A percentile compares a stretch with the other conserved stretches of the same genome.
Evolutionary conservation across 2,888 invertebrate species (phyloP).

Genomic region (Harpalus rufipes): DNA sequence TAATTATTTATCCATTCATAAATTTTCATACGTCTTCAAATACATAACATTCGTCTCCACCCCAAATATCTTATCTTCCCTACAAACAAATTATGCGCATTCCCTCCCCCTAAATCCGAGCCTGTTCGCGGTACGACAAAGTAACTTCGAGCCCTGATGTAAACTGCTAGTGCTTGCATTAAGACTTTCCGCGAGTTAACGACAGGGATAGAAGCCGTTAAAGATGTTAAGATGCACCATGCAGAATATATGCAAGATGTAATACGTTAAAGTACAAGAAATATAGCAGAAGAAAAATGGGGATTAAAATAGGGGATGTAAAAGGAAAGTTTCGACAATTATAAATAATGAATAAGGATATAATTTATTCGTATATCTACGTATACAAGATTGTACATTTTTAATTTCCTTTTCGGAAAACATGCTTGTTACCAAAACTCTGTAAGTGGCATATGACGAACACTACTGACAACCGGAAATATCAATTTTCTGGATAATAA

Average conservation of each 20-base stretch:
- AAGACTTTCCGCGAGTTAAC: slow-evolving; percentile 28
- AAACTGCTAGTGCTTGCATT: slow-evolving; percentile 42
- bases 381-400: no score
- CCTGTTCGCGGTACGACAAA: slow-evolving; percentile 33
- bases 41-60: no score
- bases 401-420: no score
- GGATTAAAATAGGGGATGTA: background rate
- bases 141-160: slow-evolving; percentile 26
- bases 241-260: background rate
- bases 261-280: background rate
- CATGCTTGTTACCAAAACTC: no score
- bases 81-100: background rate
- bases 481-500: no score
- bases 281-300: background rate
- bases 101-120: slow-evolving; percentile 20
- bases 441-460: no score
- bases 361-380: no score
- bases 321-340: background rate
- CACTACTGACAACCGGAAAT: no score
- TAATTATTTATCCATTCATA: no score
- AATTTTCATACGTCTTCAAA: no score
- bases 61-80: background rate
- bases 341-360: no score
- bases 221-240: slow-evolving; percentile 17
- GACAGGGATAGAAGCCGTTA: background rate